Conservation (phyloP, 2,113 vertebrate species). For the Dinomys branickii region DNA sequence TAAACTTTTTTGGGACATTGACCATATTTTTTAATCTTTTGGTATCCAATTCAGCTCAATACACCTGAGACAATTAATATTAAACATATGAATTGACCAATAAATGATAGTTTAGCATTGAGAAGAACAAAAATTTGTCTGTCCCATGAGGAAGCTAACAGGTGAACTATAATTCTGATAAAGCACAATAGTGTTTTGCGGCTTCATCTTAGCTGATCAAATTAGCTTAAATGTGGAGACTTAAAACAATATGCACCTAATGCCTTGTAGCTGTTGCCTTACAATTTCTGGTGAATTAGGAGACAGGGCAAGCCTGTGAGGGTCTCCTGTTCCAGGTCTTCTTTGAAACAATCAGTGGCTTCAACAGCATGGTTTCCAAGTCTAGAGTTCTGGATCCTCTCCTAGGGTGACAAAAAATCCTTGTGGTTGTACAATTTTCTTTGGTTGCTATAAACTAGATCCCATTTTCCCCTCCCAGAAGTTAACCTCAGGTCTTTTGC, state of each 20-base stretch:
- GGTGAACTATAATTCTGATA: background rate
- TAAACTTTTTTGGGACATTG: background rate
- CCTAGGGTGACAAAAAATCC: background rate
- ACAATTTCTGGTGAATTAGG: background rate
- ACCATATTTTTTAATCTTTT: background rate
- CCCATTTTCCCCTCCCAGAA: background rate
- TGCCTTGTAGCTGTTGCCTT: background rate
- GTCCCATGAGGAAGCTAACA: background rate
- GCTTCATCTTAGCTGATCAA: background rate
- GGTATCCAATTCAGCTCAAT: fast-evolving
- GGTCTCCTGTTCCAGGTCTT: background rate
- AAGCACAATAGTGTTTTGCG: no score
- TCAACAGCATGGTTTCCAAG: background rate
- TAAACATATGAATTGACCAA: background rate
- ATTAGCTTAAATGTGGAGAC: background rate
- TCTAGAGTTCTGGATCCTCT: background rate
- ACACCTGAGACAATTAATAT: background rate
- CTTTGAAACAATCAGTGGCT: background rate
- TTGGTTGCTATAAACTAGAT: background rate
- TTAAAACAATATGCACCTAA: background rate
- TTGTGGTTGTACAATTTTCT: background rate
- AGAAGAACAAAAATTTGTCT: background rate
- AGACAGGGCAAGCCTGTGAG: background rate
- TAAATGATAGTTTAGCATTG: background rate
- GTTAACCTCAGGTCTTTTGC: background rate